Base-by-base conservation (phyloP, 53 echinoderm and acorn worm species). In the Holothuria leucospilota region DNA sequence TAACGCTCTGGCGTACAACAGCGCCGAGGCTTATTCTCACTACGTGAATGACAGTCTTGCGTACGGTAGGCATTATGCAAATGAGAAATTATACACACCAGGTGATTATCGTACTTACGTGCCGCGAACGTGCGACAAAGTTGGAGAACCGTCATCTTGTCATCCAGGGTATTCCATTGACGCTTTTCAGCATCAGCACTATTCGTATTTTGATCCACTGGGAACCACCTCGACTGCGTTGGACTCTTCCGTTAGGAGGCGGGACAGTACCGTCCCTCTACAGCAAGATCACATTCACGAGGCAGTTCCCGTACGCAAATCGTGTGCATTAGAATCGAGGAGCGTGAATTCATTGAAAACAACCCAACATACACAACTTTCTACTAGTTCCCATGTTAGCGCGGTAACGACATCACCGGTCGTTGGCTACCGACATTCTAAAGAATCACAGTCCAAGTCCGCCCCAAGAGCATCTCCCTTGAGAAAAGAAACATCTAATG, bases 11-110 rank as follows among this genome's bases (percentile, higher is more conserved):
- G 90, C 99, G 38, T 99, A 95, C 82, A 87, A 91, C 79, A 88
- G 89, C 49, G 94, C 94, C 18, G 94, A 96, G 81, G 94, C 94
- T 14, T 92, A 94, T 69, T 90, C 94, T 56, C 99, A 99, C 56
- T 96, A 94, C 71, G 82, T 94, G 85, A 96, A 92, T 59, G 96
- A 96, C n/a, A 82, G 94, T 53, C 79, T 96, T 28, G 89, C 91
- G 29, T 96, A 96, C 59, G 89, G 96, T 21, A 92, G 94, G 84
- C 96, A 96, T 89, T 96, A 96, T 62, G 89, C 92, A 11, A 94
- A 94, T 67, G 96, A 96, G 10, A 88, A 93, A 58, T 93, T 93
- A 62, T 96, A 96, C 87, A 53, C 84, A n/a, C 39, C 84, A 6
- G 66, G 84, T 39, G 84, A 83, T 52, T 83, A 83, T 67, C 65